phyloP scores from a whole-genome alignment of 2,113 vertebrate genomes.

The Cinclus cinclus region DNA sequence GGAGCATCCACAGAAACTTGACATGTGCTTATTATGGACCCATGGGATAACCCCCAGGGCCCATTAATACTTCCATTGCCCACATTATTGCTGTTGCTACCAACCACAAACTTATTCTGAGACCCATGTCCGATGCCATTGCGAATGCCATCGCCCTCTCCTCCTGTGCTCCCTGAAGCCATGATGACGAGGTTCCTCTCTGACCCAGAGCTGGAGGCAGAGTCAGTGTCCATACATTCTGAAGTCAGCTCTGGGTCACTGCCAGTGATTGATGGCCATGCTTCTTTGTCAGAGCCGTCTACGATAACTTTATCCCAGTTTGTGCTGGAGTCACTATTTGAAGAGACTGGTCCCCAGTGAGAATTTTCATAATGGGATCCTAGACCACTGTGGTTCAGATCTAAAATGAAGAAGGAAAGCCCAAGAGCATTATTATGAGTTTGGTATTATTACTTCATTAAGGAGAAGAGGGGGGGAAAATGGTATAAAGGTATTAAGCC shows the following conservation, averaged over 20 bases:
- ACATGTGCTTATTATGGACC: conserved; percentile 86
- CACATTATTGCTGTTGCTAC: conserved; percentile 91
- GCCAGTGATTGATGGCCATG: conserved; percentile 85
- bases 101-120: conserved; percentile 82
- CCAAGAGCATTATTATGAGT: not conserved
- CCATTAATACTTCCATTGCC: conserved; percentile 84
- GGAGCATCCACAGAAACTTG: conserved; percentile 82
- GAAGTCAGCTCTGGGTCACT: conserved; percentile 89
- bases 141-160: conserved; percentile 82
- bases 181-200: conserved; percentile 87
- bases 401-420: conserved; percentile 73
- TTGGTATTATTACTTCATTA: not conserved
- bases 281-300: conserved; percentile 86
- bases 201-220: conserved; percentile 87
- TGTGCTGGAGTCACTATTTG: conserved; percentile 88
- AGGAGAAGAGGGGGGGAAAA: not conserved
- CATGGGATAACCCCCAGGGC: conserved; percentile 80
- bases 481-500: not conserved
- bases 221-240: conserved; percentile 96
- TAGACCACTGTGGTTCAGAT: conserved; percentile 88
- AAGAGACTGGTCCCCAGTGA: conserved; percentile 90
- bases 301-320: conserved; percentile 93
- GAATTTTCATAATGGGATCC: conserved; percentile 95
- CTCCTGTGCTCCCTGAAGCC: conserved; percentile 81
- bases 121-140: conserved; percentile 83